Percentiles rank a stretch among this genome's conserved stretches.
These are phyloP conservation scores for Phlogophora meticulosa DNA, from an alignment of 2,888 invertebrate genomes.

Conservation along the genomic window DNA sequence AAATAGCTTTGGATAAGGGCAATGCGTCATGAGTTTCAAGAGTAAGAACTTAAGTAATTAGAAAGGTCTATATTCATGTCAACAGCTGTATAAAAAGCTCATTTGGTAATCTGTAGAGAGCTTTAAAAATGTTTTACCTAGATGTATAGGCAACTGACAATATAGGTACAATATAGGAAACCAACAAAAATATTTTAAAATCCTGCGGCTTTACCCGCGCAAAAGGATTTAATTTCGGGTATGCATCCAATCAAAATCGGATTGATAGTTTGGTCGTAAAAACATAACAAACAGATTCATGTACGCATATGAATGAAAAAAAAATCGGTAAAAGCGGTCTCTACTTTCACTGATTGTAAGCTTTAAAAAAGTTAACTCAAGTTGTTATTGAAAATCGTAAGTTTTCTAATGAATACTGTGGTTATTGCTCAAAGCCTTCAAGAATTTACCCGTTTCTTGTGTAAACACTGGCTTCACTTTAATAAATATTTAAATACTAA, in stretches of 20 bases:
- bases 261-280: constrained; percentile 13
- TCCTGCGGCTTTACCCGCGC: neutral
- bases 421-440: constrained; percentile 29
- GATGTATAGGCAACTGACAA: neutral
- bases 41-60: neutral
- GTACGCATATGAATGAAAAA: constrained; percentile 8
- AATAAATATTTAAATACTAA: constrained; percentile 61
- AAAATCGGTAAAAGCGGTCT: neutral
- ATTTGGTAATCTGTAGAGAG: no score
- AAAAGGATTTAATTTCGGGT: neutral
- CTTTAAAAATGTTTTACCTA: no score
- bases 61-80: neutral
- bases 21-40: neutral
- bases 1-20: neutral
- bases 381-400: constrained; percentile 30
- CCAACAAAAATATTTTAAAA: neutral
- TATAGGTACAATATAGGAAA: neutral
- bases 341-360: constrained; percentile 12
- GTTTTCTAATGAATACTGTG: constrained; percentile 29
- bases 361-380: constrained; percentile 7
- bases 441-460: constrained; percentile 46
- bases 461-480: constrained; percentile 52
- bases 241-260: neutral
- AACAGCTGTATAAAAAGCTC: neutral
- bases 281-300: constrained; percentile 10